Base-by-base conservation (phyloP, 1,140 invertebrate genomes). In the Hypothenemus hampei region DNA sequence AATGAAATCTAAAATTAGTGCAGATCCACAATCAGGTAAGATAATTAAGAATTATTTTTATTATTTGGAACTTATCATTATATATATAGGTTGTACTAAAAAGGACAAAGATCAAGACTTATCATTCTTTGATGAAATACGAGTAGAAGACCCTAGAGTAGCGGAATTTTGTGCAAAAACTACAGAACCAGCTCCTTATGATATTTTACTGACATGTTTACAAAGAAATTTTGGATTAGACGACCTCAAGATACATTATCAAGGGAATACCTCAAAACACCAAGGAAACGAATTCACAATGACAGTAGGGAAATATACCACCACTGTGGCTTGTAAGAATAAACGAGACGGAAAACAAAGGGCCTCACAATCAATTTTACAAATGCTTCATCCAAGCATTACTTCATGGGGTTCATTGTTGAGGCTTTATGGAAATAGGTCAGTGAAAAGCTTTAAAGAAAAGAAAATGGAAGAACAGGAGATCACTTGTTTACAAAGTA, bases 281-380 rank as follows among this genome's bases (percentile, higher is more conserved):
- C 91, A 97, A 69, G 86, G 87, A 57, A 96, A 96, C 72, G 90
- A 96, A 76, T 93, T 94, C 66, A 89, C 86, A 31, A 95, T 98
- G 90, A 85, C 82, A 8, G 93, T 97, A 37, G 93, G 93, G 11
- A 92, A 94, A 68, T 92, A 97, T 66, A 85, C 82, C 11, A 89
- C 88, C 4, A 85, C 83, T n/a, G 89, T 92, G 15, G 77, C 84
- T 6, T 97, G 93, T 71, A 91, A 93, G 66, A 98, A 97, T 74
- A 98, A 98, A 74, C 84, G 92, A 64, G 93, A 95, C 65, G 95
- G 94, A n/a, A 98, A 98, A 72, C 95, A 98, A 69, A 76, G 89
- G 62, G 94, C 94, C 8, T 92, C 93, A 11, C 95, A 98, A 74
- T 84, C 89, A n/a, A 93, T 98, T 60, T 71, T 98, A 22, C 89